phyloP scores from a whole-genome alignment of 2,797 vertebrate species.

The Melopsittacus undulatus region DNA sequence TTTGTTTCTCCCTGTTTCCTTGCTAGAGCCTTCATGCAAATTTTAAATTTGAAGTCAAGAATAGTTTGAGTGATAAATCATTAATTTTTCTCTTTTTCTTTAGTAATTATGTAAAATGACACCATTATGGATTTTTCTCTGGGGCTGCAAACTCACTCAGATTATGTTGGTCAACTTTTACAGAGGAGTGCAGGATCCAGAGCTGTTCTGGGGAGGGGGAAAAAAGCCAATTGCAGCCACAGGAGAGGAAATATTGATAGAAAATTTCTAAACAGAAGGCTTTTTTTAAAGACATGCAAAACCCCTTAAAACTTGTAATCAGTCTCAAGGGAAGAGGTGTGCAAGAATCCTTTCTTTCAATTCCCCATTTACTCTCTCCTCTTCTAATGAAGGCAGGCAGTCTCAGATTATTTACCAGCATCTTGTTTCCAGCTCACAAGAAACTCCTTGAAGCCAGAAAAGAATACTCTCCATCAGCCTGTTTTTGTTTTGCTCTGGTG shows the following conservation, averaged over 20 bases:
- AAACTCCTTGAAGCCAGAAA: slow-evolving; percentile 2
- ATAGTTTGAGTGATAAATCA: neutral
- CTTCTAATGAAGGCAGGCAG: neutral
- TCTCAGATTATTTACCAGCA: slow-evolving; percentile 47
- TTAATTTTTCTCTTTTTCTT: neutral
- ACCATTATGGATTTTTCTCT: neutral
- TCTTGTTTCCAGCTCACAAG: slow-evolving; percentile 18
- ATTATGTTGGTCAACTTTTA: neutral
- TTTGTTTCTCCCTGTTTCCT: neutral
- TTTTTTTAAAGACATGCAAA: neutral
- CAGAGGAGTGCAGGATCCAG: neutral
- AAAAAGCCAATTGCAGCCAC: neutral
- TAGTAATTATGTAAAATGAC: neutral
- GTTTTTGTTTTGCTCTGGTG: slow-evolving; percentile 67
- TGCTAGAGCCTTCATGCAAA: neutral
- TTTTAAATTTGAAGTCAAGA: neutral
- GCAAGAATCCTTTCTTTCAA: slow-evolving; percentile 17
- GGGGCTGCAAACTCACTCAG: neutral
- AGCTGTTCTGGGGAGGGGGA: neutral
- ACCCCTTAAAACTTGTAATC: neutral
- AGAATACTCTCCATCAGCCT: neutral
- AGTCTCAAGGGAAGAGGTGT: neutral
- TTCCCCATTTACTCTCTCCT: neutral
- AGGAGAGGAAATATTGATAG: neutral
- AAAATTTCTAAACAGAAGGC: neutral